These are phyloP conservation scores for Rhinolophus ferrumequinum DNA, from an alignment of 2,113 vertebrate species.

Conservation along the genomic window DNA sequence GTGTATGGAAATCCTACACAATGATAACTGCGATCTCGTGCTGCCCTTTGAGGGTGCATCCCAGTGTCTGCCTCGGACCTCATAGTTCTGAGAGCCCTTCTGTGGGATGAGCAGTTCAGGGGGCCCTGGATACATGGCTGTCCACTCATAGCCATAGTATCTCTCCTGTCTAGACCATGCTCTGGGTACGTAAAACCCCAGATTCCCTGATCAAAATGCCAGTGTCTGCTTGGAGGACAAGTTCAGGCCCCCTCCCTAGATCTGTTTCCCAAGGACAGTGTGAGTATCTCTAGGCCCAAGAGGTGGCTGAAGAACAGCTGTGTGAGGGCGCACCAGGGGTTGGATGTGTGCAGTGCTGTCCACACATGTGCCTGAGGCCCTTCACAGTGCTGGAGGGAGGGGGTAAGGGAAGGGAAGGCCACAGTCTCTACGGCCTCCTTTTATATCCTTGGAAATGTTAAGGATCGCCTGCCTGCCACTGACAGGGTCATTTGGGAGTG, in stretches of 20 bases:
- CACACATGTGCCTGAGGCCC: neutral
- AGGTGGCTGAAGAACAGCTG: neutral
- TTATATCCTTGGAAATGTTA: neutral
- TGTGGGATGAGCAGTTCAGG: neutral
- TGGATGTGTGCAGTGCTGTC: neutral
- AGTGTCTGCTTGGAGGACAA: neutral
- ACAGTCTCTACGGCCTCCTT: neutral
- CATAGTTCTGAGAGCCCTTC: neutral
- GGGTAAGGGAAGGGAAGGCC: neutral
- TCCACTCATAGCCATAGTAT: neutral
- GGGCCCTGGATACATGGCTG: neutral
- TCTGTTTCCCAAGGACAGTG: neutral
- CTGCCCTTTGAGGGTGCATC: neutral
- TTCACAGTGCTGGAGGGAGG: neutral
- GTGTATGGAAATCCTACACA: neutral
- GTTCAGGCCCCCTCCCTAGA: neutral
- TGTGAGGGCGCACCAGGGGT: neutral
- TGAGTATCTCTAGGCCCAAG: neutral
- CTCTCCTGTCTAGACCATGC: neutral
- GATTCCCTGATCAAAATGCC: neutral
- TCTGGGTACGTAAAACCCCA: neutral
- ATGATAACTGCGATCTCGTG: neutral
- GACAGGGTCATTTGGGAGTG: neutral
- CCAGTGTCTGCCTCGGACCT: neutral
- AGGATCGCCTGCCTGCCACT: neutral